These are phyloP conservation scores for Aplysina aerophoba DNA, from an alignment of 37 sponge, comb jelly and placozoan species.

Conservation along the genomic window DNA sequence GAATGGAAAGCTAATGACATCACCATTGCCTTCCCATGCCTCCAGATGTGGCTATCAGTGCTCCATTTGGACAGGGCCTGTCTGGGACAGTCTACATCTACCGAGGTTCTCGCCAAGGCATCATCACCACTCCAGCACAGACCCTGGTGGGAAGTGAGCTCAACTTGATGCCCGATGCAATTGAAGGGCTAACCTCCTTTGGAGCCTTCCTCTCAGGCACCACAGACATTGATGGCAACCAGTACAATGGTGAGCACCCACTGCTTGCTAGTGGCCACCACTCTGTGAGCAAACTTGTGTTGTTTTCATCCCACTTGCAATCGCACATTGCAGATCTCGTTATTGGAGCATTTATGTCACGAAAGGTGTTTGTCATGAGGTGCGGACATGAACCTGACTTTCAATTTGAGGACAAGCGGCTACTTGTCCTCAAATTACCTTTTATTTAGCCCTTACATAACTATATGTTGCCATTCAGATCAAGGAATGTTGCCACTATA, in stretches of 20 bases:
- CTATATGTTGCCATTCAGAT: neutral
- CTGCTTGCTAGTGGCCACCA: too few species aligned
- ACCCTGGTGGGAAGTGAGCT: conserved; percentile 17
- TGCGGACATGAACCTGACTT: neutral
- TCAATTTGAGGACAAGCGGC: too few species aligned
- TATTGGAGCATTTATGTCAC: conserved; percentile 32
- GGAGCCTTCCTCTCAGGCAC: conserved; percentile 18
- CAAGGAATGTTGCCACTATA: too few species aligned
- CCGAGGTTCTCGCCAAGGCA: conserved; percentile 22
- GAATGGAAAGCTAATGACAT: too few species aligned
- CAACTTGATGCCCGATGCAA: neutral
- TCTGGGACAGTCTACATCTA: conserved; percentile 31
- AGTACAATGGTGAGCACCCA: conserved; percentile 13
- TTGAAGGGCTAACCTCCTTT: conserved; percentile 16
- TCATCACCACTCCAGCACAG: conserved; percentile 2
- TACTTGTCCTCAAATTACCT: too few species aligned
- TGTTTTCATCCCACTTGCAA: too few species aligned
- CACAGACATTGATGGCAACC: conserved; percentile 31
- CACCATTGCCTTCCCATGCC: too few species aligned
- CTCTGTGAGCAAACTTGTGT: too few species aligned
- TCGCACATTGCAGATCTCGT: neutral
- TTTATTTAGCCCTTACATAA: neutral
- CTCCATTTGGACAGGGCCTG: conserved; percentile 29
- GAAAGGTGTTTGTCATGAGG: conserved; percentile 39
- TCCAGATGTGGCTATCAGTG: conserved; percentile 47